Percentiles rank a stretch among this genome's conserved stretches.
Conservation (phyloP, 53 echinoderm and acorn worm genomes). For the Stichopus horrens region DNA sequence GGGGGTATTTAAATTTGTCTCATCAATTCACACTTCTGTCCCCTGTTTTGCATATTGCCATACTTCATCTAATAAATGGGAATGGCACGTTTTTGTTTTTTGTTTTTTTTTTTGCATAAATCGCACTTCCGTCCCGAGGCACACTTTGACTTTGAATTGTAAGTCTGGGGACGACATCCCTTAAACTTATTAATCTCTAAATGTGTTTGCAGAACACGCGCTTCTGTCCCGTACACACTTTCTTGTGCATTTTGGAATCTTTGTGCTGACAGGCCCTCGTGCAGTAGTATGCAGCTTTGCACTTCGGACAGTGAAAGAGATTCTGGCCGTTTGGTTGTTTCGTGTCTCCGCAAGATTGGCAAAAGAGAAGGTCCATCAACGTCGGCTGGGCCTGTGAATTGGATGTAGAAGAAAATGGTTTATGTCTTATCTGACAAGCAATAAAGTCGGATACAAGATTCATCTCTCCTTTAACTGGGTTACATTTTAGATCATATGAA, state of each 20-base stretch:
- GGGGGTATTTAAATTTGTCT: no score
- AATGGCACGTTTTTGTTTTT: no score
- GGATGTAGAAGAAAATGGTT: neutral
- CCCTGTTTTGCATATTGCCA: no score
- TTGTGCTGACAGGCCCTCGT: conserved; percentile 41
- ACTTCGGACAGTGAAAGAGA: conserved; percentile 35
- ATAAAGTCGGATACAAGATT: no score
- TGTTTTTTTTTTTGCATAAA: no score
- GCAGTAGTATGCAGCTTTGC: conserved; percentile 35
- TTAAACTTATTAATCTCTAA: neutral
- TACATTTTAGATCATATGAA: no score
- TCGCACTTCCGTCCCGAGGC: no score
- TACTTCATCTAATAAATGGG: no score
- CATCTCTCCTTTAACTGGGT: no score
- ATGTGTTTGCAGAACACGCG: conserved; percentile 35
- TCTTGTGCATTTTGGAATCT: conserved; percentile 26
- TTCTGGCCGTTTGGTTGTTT: conserved; percentile 45
- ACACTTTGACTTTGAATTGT: no score
- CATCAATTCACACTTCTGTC: no score
- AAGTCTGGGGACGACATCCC: no score
- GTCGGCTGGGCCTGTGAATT: neutral
- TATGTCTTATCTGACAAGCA: neutral
- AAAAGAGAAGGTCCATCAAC: conserved; percentile 17
- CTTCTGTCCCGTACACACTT: conserved; percentile 12
- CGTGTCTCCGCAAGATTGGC: conserved; percentile 32